Conservation (phyloP, 1,140 invertebrate species). For the Holotrichia oblita region DNA sequence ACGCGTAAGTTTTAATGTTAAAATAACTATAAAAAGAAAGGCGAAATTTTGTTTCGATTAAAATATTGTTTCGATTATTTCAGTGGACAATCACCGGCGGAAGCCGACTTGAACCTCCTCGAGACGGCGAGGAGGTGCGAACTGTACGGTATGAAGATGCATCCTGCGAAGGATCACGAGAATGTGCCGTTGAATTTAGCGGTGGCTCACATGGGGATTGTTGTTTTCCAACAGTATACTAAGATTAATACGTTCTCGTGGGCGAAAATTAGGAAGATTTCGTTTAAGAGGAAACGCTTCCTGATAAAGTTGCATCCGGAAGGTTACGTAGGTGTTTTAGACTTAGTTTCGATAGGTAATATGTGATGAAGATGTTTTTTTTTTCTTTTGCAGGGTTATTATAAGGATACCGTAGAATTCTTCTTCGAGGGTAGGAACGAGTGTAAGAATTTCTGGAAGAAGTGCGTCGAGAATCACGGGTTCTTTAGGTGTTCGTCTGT, state of each 20-base stretch:
- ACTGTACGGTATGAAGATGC: constrained; percentile 97
- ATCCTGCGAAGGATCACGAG: constrained; percentile 95
- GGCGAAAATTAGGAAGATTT: constrained; percentile 99
- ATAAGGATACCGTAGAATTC: constrained; percentile 98
- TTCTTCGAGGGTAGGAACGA: constrained; percentile 97
- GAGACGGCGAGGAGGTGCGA: constrained; percentile 98
- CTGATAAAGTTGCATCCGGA: constrained; percentile 98
- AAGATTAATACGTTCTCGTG: constrained; percentile 99
- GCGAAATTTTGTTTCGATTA: no score
- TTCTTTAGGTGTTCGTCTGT: constrained; percentile 94
- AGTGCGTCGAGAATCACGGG: constrained; percentile 98
- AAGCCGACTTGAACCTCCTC: constrained; percentile 96
- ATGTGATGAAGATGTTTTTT: background rate
- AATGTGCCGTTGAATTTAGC: constrained; percentile 92
- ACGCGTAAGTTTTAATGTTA: constrained; percentile 78
- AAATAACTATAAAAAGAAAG: no score
- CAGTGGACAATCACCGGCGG: constrained; percentile 94
- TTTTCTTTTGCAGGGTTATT: constrained; percentile 78
- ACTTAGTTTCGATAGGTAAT: background rate
- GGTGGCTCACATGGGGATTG: constrained; percentile 96
- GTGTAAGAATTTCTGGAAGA: constrained; percentile 99
- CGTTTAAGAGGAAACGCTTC: constrained; percentile 97
- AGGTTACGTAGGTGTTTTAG: constrained; percentile 85
- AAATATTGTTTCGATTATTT: no score
- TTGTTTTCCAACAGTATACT: constrained; percentile 96